Base-by-base conservation (phyloP, 1,140 invertebrate species). In the Galleria mellonella region DNA sequence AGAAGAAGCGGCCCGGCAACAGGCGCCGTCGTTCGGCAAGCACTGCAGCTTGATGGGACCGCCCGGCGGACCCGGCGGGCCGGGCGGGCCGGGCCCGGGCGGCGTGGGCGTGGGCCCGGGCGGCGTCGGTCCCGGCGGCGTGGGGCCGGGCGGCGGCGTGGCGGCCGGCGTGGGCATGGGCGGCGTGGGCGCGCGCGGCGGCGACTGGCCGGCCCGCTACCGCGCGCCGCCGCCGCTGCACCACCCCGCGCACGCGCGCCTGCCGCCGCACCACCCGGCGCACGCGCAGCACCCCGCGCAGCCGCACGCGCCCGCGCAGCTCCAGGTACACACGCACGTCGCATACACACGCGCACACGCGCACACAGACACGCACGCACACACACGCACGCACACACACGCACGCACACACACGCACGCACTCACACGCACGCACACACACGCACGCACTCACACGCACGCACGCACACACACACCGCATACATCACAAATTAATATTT, bases 1-100 rank as follows among this genome's bases (percentile, higher is more conserved):
- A 74, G 95, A 97, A 66, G 95, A 96, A 68, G 96, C 95, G 33
- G 94, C 94, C 0, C 87, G 94, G 13, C 94, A 83, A 37, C 93
- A 94, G 67, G 92, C 90, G 7, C 93, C 93, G 8, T 92, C 93
- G 50, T 93, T 50, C 89, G 89, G 65, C 90, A 93, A 52, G 81
- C 87, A 55, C 68, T 87, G 47, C 64, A 88, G 50, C 67, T 6
- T 23, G 17, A 87, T 54, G 88, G 87, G 65, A 3, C 67, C 72
- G 12, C 69, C 71, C 9, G 67, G 65, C 17, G 67, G 59, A 33
- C 32, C 36, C 7, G 63, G 94, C 95, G 66, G 95, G 94, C 38
- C 41, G 36, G 36, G 37, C 23, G 43, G 17, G 93, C 93, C 0
- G 85, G 93, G 14, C 93, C 93, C 68, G 90, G 89, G 0, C 91